Evolutionary conservation across 2,888 invertebrate species (phyloP), one percentile per base, ranked within the genome.

Genomic region (Rhopalosiphum nymphaeae): DNA sequence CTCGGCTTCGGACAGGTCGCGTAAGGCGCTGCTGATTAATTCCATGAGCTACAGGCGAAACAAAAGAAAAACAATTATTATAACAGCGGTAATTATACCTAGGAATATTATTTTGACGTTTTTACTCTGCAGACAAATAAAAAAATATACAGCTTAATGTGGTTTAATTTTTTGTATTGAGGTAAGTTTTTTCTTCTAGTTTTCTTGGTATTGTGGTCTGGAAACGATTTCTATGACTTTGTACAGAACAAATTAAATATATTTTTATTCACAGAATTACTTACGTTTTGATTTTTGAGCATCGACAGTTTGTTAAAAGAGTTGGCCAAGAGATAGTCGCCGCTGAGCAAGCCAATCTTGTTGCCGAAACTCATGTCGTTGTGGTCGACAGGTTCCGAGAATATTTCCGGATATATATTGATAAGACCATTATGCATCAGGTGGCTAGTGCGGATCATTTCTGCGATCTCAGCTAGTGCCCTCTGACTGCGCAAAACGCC

Each of bases 371-470:
- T 97, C 97, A 99, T 98, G 95, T 99, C 98, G 89, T 97, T 97
- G 89, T 96, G 96, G 92, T 96, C 96, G 61, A 97, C 96, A 0
- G 97, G 96, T 86, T 97, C 97, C 78, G 97, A 96, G 95, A 97
- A 96, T 94, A 96, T 96, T 11, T 96, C 96, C 36, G 97, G 96
- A 95, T 97, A 97, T 95, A 98, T 97, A 96, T 99, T 98, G 42
- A 99, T 98, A 94, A 99, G 96, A 91, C 97, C 98, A 96, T 97
- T 98, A 96, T 99, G 99, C 29, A 99, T 98, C 95, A 99, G 96
- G 96, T 98, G 98, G 44, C 99, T 98, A 0, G 99, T 99, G 89
- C 99, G 97, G 95, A 99, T 98, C 98, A 99, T 98, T 96, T 99
- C 99, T 0, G 98, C 98, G n/a, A 99, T 98, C 96, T 99, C 99